Evolutionary conservation across 2,888 invertebrate genomes (phyloP), one percentile per base, ranked within the genome.

Genomic region (Latrodectus hesperus): DNA sequence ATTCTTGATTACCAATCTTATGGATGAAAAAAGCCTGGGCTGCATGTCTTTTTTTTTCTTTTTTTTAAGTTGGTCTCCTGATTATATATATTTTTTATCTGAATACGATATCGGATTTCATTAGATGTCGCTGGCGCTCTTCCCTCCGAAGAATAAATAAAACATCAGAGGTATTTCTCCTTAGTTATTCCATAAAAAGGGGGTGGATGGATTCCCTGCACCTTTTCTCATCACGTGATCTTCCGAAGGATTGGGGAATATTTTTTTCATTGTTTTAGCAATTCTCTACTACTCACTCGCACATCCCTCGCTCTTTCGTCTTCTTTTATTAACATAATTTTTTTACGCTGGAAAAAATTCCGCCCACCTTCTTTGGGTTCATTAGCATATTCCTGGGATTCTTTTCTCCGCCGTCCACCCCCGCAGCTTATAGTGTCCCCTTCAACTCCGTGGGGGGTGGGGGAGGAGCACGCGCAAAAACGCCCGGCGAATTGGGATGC

Each of bases 311-410:
- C 14, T 22, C 64, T 60, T 64, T 78, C 64, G 49, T 49, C 70
- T 70, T 17, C 76, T 83, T 75, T 85, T 85, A 85, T 85, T 85
- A 85, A 79, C 85, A 85, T 85, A 85, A 85, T 85, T 85, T 85
- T 84, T 85, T 80, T 80, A 49, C 38, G 26, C 16, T 49, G 51
- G n/a, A 80, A 85, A 84, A 85, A 85, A 84, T 38, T 60, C 72
- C 84, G 77, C 74, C 79, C 80, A 73, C 84, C 79, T 74, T 73
- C 65, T 67, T 17, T 51, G 65, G 49, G 60, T 68, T 75, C 80
- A 80, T 85, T 85, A 85, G 79, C 85, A 85, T 85, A 85, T 85
- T 85, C 83, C 16, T 49, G 83, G 77, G 83, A 64, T 49, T 70
- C 71, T 64, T 80, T 68, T 74, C 16, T 55, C 55, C 74, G 51